Percentiles rank a stretch among this genome's conserved stretches.
phyloP scores from a whole-genome alignment of 2,113 vertebrate genomes.

The Upupa epops region DNA sequence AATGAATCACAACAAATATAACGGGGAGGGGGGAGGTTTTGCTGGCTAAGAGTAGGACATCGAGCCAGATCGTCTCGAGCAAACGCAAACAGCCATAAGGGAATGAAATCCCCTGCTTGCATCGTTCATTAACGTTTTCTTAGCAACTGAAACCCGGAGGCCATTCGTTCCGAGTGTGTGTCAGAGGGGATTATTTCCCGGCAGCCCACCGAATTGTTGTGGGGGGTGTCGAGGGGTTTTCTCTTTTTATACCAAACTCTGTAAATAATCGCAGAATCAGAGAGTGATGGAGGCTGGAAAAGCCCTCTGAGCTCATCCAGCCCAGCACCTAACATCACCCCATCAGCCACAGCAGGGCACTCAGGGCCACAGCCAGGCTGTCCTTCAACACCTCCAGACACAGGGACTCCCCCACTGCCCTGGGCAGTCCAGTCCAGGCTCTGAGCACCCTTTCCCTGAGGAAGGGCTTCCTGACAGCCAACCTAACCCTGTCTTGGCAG shows the following conservation, averaged over 20 bases:
- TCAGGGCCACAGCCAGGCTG: too few species aligned
- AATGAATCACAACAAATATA: conserved; percentile 32
- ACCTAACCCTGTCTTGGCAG: too few species aligned
- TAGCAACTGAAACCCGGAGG: conserved; percentile 18
- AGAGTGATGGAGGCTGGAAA: too few species aligned
- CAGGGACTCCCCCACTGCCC: too few species aligned
- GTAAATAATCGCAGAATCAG: too few species aligned
- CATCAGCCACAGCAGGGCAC: too few species aligned
- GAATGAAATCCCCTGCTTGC: conserved; percentile 27
- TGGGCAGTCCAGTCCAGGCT: too few species aligned
- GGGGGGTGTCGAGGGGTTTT: not conserved
- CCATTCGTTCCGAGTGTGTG: conserved; percentile 23
- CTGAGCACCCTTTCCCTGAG: too few species aligned
- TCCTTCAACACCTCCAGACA: too few species aligned
- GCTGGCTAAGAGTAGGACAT: not conserved
- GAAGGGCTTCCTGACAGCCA: too few species aligned
- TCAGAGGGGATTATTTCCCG: not conserved
- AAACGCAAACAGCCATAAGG: conserved; percentile 27
- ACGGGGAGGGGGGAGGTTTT: not conserved
- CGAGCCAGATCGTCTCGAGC: not conserved
- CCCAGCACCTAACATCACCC: too few species aligned
- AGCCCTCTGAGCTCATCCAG: too few species aligned
- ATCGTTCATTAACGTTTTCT: conserved; percentile 47
- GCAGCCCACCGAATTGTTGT: not conserved
- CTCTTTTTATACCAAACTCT: not conserved